Evolutionary conservation across 2,113 vertebrate genomes (phyloP).

Genomic region (Ciconia maguari): DNA sequence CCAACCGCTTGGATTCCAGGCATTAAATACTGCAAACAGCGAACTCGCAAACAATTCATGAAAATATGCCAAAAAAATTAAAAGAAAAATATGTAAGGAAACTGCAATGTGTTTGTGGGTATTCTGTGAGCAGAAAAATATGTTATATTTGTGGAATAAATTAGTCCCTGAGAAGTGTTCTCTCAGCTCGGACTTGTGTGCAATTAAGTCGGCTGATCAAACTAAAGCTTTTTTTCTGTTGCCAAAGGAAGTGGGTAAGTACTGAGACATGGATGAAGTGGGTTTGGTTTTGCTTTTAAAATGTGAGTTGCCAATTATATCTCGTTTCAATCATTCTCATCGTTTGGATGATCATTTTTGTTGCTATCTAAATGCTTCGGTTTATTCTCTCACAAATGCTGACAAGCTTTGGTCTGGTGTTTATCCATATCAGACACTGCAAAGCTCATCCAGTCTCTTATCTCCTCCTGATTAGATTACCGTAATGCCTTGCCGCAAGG

Average conservation of each 20-base stretch:
- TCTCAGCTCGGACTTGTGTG: neutral
- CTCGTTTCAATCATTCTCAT: slow-evolving; percentile 5
- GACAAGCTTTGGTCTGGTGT: slow-evolving; percentile 43
- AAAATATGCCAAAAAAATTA: slow-evolving; percentile 32
- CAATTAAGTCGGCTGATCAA: neutral
- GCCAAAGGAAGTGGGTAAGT: neutral
- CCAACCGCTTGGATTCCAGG: neutral
- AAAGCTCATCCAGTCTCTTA: slow-evolving; percentile 62
- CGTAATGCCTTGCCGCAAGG: neutral
- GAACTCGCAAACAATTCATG: slow-evolving; percentile 30
- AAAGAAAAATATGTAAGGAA: slow-evolving; percentile 44
- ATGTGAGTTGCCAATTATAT: neutral
- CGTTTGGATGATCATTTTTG: neutral
- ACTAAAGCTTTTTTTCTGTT: neutral
- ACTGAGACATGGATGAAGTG: neutral
- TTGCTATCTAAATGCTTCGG: neutral
- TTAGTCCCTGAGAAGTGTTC: neutral
- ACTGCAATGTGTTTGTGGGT: slow-evolving; percentile 9
- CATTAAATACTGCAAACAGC: neutral
- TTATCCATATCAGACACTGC: slow-evolving; percentile 55
- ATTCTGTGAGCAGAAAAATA: slow-evolving; percentile 35
- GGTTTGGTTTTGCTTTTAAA: slow-evolving; percentile 9
- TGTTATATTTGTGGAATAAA: slow-evolving; percentile 26
- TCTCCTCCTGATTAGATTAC: slow-evolving; percentile 69
- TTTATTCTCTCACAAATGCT: neutral